Percentiles rank a stretch among this genome's conserved stretches.
These are phyloP conservation scores for Holacanthella duospinosa DNA, from an alignment of 2,888 invertebrate species.

Conservation along the genomic window DNA sequence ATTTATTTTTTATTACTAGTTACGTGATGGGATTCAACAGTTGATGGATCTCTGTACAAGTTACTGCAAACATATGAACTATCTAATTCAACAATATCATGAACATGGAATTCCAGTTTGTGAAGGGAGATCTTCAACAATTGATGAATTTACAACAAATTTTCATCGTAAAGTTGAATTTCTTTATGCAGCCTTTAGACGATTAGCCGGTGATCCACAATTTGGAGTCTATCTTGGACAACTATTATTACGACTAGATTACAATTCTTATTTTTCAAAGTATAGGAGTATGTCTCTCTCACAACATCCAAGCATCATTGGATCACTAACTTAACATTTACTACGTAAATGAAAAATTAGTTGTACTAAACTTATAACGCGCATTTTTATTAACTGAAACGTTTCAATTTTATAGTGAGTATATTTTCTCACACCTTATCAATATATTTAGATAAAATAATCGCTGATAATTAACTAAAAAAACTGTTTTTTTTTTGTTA, in stretches of 20 bases:
- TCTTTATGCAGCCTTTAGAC: constrained; percentile 29
- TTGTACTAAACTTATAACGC: too few species aligned
- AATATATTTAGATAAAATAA: too few species aligned
- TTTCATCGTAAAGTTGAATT: constrained; percentile 34
- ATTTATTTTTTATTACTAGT: neutral
- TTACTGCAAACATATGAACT: constrained; percentile 19
- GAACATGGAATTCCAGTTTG: constrained; percentile 25
- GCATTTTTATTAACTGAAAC: too few species aligned
- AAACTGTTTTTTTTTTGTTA: too few species aligned
- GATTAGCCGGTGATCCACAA: constrained; percentile 27
- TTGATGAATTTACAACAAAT: constrained; percentile 22
- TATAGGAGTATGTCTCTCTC: too few species aligned
- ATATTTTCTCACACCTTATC: too few species aligned
- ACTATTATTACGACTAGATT: constrained; percentile 34
- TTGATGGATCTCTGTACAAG: neutral
- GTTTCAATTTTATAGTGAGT: too few species aligned
- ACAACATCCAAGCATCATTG: neutral
- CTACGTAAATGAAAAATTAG: too few species aligned
- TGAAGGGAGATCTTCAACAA: constrained; percentile 32
- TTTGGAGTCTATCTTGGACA: constrained; percentile 32
- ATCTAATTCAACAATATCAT: constrained; percentile 27
- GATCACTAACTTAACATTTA: too few species aligned
- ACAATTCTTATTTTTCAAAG: constrained; percentile 33
- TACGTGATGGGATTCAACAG: neutral
- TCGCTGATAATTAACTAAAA: too few species aligned